Evolutionary conservation across 2,888 invertebrate genomes (phyloP), one percentile per base, ranked within the genome.

Genomic region (Acronicta psi): DNA sequence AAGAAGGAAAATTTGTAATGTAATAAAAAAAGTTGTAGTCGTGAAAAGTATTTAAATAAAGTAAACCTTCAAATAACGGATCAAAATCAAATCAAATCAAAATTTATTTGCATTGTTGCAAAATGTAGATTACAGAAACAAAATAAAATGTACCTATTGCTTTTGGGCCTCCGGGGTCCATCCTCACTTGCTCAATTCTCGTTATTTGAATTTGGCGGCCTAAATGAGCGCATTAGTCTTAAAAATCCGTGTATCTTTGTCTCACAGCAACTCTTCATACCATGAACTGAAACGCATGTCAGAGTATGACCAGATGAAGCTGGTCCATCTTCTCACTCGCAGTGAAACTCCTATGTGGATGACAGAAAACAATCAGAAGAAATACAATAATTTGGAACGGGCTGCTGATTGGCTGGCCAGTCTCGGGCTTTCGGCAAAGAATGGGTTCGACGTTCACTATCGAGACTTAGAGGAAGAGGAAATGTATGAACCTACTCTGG

Each of bases 351-450:
- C 93, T 0, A 84, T 93, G 8, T 94, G 93, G 93, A 75, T 93
- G 50, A 89, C 88, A 0, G 93, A 92, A 71, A 72, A 57, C 31
- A 77, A 77, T 2, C 76, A 70, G 14, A 57, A 45, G 2, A 55
- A 59, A 34, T 62, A 76, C 43, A 79, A 67, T 16, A 87, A 94
- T 42, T 82, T 95, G 42, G 86, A 90, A n/a, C 88, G 95, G 0
- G 97, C 96, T 0, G 94, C 97, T 8, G 94, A 95, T 50, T 97
- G 97, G 96, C 95, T 97, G 17, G 95, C 96, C 70, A 95, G 96
- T 66, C 89, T 98, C 17, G 98, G 97, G 0, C 95, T 96, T 59
- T 95, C 97, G 0, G 98, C 98, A 0, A 95, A 94, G 80, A 93
- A 95, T 17, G 98, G 97, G 0, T 96, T 96, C 75, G 94, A 96